Evolutionary conservation across 1,140 invertebrate species (phyloP).

Genomic region (Drosophila biarmipes): DNA sequence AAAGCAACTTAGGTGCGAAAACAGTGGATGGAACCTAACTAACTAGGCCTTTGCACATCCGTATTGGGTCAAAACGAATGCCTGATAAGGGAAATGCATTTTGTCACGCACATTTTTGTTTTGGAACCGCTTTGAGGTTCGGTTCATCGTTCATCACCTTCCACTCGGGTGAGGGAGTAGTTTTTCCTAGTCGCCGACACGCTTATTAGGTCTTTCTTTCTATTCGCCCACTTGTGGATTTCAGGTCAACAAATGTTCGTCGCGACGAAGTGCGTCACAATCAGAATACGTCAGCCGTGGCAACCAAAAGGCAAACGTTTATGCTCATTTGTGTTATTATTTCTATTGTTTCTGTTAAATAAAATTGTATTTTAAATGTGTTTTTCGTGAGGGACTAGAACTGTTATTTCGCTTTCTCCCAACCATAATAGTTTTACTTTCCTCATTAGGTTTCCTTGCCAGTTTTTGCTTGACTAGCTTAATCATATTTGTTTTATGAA

Average conservation of each 20-base stretch:
- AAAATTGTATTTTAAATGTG: not conserved
- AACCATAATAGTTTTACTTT: too few species aligned
- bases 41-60: slow-evolving; percentile 4
- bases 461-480: too few species aligned
- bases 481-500: too few species aligned
- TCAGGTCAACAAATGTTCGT: slow-evolving; percentile 17
- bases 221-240: slow-evolving; percentile 63
- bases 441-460: not conserved
- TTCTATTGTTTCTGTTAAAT: not conserved
- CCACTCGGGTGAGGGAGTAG: slow-evolving; percentile 1
- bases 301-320: slow-evolving; percentile 9
- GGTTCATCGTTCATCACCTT: slow-evolving; percentile 33
- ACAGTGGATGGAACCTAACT: not conserved
- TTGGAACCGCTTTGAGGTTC: slow-evolving; percentile 21
- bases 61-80: slow-evolving; percentile 52
- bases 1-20: slow-evolving; percentile 61
- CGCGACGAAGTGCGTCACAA: slow-evolving; percentile 11
- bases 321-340: slow-evolving; percentile 7
- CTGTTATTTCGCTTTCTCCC: too few species aligned
- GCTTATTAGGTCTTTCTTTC: slow-evolving; percentile 47
- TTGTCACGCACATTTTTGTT: slow-evolving; percentile 67
- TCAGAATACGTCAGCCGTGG: slow-evolving; percentile 19
- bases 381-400: not conserved
- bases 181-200: slow-evolving; percentile 30
- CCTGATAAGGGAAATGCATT: slow-evolving; percentile 67